Conservation (phyloP, 2,797 vertebrate genomes). For the Lates japonicus region DNA sequence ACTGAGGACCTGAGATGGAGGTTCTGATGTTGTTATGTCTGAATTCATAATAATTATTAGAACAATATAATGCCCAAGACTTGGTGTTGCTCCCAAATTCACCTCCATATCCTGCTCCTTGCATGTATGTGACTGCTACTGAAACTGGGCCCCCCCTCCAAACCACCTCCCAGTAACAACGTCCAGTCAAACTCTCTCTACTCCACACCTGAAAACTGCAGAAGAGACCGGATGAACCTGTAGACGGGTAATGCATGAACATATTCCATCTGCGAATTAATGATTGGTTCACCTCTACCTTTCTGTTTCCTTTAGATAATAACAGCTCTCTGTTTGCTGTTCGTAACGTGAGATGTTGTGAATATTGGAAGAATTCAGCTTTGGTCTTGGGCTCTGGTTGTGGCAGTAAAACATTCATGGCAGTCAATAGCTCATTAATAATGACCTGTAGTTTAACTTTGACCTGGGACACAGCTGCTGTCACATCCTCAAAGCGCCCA, state of each 20-base stretch:
- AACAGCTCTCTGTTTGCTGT: background rate
- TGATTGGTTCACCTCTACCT: background rate
- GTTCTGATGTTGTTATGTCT: background rate
- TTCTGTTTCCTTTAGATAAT: slow-evolving; percentile 21
- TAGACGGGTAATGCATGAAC: no score
- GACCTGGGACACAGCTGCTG: no score
- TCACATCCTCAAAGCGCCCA: background rate
- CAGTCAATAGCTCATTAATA: background rate
- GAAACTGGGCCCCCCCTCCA: accelerated
- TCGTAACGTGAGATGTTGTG: background rate
- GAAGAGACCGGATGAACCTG: no score
- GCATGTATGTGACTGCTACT: slow-evolving; percentile 11
- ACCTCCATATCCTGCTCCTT: background rate
- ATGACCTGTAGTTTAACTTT: no score
- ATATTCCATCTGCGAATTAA: accelerated
- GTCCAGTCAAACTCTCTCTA: slow-evolving; percentile 8
- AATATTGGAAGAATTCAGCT: no score
- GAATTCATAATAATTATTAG: background rate
- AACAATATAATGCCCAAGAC: background rate
- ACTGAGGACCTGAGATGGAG: background rate
- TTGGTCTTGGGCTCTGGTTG: no score
- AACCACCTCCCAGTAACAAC: slow-evolving; percentile 29
- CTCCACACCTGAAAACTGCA: slow-evolving; percentile 1
- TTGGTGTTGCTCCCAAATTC: slow-evolving; percentile 1
- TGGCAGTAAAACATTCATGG: no score